Percentiles rank a stretch among this genome's conserved stretches.
These are phyloP conservation scores for Archivesica marissinica DNA, from an alignment of 1,140 invertebrate genomes.

Conservation along the genomic window DNA sequence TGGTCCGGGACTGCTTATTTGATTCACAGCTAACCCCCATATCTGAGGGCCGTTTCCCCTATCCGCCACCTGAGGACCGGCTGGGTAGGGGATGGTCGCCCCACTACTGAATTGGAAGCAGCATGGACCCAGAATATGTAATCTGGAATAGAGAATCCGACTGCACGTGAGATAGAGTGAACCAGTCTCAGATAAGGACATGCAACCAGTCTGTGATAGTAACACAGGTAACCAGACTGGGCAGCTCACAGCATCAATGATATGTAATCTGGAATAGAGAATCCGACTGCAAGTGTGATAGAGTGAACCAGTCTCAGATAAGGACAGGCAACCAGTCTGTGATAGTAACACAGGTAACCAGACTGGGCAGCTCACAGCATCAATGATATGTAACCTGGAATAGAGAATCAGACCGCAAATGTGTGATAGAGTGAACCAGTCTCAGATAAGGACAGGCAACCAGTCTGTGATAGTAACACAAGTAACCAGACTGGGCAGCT, in stretches of 20 bases:
- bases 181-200: conserved; percentile 19
- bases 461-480: conserved; percentile 31
- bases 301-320: neutral
- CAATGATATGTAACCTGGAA: conserved; percentile 40
- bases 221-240: conserved; percentile 43
- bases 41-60: no score
- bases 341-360: conserved; percentile 42
- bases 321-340: conserved; percentile 28
- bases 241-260: conserved; percentile 40
- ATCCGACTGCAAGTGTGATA: conserved; percentile 19
- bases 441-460: conserved; percentile 21
- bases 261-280: conserved; percentile 30
- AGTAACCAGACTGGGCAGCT: conserved; percentile 51
- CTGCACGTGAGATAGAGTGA: neutral
- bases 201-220: conserved; percentile 32
- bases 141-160: conserved; percentile 33
- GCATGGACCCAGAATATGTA: conserved; percentile 21
- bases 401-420: no score
- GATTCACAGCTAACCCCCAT: no score
- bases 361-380: conserved; percentile 43
- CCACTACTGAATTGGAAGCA: no score
- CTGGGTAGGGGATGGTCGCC: no score
- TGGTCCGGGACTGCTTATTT: no score
- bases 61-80: no score
- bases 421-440: conserved; percentile 11